phyloP scores from a whole-genome alignment of 2,113 vertebrate genomes.

The Enhydra lutris region DNA sequence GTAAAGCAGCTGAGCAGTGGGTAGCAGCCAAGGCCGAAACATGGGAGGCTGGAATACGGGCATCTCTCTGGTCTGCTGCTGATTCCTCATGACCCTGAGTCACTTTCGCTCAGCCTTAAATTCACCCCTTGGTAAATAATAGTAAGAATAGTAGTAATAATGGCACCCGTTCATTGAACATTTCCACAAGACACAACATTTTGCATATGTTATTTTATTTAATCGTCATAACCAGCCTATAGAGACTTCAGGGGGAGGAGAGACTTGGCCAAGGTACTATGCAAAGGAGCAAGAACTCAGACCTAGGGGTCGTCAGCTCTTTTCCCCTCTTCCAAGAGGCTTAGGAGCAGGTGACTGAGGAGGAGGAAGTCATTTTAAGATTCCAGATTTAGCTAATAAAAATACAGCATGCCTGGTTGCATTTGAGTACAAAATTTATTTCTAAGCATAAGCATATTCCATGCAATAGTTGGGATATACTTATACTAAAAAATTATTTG shows the following conservation, averaged over 20 bases:
- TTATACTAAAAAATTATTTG: background rate
- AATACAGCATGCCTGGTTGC: background rate
- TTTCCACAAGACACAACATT: background rate
- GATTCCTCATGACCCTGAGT: background rate
- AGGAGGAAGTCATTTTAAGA: background rate
- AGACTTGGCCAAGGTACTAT: background rate
- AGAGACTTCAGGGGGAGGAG: background rate
- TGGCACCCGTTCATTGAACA: background rate
- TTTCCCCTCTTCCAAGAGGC: background rate
- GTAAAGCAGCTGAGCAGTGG: background rate
- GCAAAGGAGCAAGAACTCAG: background rate
- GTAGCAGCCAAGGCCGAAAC: background rate
- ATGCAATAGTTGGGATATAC: background rate
- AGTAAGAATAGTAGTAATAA: background rate
- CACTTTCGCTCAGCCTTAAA: background rate
- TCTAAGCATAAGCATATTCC: background rate
- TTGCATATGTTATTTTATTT: background rate
- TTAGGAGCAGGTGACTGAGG: background rate
- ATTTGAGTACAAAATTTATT: background rate
- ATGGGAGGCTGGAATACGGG: rapidly evolving
- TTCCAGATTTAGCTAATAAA: background rate
- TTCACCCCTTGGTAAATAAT: background rate
- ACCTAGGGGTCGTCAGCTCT: background rate
- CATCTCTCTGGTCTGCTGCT: background rate
- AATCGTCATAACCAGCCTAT: background rate